Evolutionary conservation across 1,140 invertebrate species (phyloP).

Genomic region (Caenorhabditis latens): DNA sequence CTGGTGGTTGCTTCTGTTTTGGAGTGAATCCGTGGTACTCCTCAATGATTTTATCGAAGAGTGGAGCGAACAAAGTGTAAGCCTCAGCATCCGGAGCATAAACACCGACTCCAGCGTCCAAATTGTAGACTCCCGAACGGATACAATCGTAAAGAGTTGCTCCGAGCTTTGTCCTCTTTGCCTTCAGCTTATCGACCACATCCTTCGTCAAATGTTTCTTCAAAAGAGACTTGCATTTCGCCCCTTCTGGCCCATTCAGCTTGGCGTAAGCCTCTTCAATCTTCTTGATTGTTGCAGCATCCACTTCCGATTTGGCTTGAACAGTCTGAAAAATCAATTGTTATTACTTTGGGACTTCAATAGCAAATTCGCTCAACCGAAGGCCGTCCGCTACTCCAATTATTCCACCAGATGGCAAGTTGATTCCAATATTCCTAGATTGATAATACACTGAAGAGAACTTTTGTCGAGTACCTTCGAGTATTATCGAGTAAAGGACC

Average conservation of each 20-base stretch:
- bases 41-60: constrained; percentile 95
- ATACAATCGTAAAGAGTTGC: constrained; percentile 76
- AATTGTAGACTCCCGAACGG: constrained; percentile 82
- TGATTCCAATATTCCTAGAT: constrained; percentile 11
- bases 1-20: constrained; percentile 65
- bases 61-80: constrained; percentile 88
- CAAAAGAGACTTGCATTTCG: constrained; percentile 73
- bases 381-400: not conserved
- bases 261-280: constrained; percentile 65
- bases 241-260: constrained; percentile 61
- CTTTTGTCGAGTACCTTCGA: not conserved
- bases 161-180: constrained; percentile 74
- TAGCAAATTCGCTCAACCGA: too few relatives aligned
- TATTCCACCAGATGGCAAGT: not conserved
- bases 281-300: constrained; percentile 53
- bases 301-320: constrained; percentile 44
- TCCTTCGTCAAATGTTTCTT: constrained; percentile 91
- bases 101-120: constrained; percentile 87
- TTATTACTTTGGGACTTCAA: not conserved
- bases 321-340: not conserved
- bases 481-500: not conserved
- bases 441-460: not conserved
- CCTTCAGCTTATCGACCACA: constrained; percentile 84
- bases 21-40: constrained; percentile 91
- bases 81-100: constrained; percentile 94